Evolutionary conservation across 2,113 vertebrate genomes (phyloP), one percentile per base, ranked within the genome.

Genomic region (Tachuris rubrigastra): DNA sequence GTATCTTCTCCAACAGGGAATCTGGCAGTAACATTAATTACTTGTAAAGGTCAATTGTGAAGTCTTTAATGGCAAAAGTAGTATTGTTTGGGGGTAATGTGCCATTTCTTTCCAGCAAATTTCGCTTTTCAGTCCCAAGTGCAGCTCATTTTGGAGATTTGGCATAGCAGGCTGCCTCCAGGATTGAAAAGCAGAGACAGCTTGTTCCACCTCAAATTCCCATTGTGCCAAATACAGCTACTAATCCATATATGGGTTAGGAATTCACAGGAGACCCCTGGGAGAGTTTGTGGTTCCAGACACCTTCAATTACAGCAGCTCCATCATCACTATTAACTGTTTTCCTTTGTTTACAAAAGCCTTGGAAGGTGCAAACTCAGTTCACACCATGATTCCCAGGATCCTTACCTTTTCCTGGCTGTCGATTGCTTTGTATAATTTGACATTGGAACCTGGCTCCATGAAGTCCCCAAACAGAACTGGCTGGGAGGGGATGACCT

Each of bases 381-480:
- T 12, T 84, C 52, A 65, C 18, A 50, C 15, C 4, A 13, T 21
- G 27, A 68, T 82, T 82, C 47, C 55, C 10, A 20, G 4, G 5
- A 13, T 35, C 74, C 95, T 87, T 89, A 99, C 99, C 97, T 98
- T 98, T 28, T 97, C 98, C 89, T 97, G 97, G 79, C 98, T 98
- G 13, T 98, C 85, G 9, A 99, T 98, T 67, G 97, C 95, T 91
- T 98, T 95, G 58, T 99, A 99, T 42, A 97, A 44, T 94, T 98
- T 99, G 88, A 78, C 68, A 39, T 98, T 98, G 13, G 98, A 86
- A 73, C 96, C 98, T 39, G 98, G 98, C 6, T 95, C 95, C 98
- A 99, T 98, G 95, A 99, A 99, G 97, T 99, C 99, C 30, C 99
- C 99, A 31, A 98, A 99, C 7, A 99, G 96, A 95, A 99, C 95